Conservation (phyloP, 2,888 invertebrate genomes). For the Sisyra nigra region DNA sequence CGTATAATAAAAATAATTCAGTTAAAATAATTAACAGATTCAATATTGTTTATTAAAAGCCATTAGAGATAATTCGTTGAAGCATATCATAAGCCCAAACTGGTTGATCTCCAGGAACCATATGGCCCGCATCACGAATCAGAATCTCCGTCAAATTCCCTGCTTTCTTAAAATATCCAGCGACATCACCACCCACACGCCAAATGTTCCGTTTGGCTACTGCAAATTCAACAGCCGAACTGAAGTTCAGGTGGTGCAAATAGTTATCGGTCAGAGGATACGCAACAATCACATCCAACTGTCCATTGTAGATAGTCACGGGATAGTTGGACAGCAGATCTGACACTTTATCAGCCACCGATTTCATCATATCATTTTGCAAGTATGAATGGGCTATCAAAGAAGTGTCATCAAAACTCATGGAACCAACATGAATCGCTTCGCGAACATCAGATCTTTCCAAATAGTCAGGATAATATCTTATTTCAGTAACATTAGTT, state of each 20-base stretch:
- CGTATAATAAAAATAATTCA: too few species aligned
- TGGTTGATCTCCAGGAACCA: constrained; percentile 68
- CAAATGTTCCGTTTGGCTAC: constrained; percentile 48
- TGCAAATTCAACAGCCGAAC: constrained; percentile 45
- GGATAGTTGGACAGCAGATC: constrained; percentile 49
- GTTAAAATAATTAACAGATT: too few species aligned
- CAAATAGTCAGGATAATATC: constrained; percentile 60
- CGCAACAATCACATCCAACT: constrained; percentile 80
- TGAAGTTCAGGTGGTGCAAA: constrained; percentile 53
- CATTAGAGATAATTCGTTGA: constrained; percentile 36
- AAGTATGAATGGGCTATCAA: constrained; percentile 50
- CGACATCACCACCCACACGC: constrained; percentile 48
- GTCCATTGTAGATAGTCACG: constrained; percentile 76
- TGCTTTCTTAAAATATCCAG: constrained; percentile 58
- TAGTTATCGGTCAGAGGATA: constrained; percentile 74
- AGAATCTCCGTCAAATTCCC: constrained; percentile 56
- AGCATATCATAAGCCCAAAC: constrained; percentile 61
- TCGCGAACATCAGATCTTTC: constrained; percentile 41
- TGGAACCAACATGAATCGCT: constrained; percentile 73
- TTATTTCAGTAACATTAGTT: constrained; percentile 57
- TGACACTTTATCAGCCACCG: constrained; percentile 54
- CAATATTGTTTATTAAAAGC: too few species aligned
- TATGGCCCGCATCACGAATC: constrained; percentile 66
- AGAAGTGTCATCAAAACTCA: constrained; percentile 45
- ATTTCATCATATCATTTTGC: constrained; percentile 64